These are phyloP conservation scores for Ectropis grisescens DNA, from an alignment of 1,140 invertebrate species.

Conservation along the genomic window DNA sequence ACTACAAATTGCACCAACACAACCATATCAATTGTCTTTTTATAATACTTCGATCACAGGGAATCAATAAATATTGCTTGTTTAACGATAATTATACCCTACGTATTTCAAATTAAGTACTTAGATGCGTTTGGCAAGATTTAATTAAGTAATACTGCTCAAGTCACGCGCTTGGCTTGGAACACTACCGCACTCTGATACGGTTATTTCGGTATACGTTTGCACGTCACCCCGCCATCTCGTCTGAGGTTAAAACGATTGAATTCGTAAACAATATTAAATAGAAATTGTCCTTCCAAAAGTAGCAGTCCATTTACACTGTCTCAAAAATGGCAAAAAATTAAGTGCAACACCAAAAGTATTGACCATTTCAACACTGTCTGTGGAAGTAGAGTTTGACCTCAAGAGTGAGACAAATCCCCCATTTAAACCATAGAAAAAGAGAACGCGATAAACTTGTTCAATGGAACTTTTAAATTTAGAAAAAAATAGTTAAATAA, in stretches of 20 bases:
- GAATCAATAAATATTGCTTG: conserved; percentile 53
- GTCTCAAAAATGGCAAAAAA: background rate
- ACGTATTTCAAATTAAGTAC: conserved; percentile 27
- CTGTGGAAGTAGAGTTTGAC: too few relatives aligned
- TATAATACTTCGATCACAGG: conserved; percentile 64
- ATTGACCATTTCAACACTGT: too few relatives aligned
- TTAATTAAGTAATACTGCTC: too few relatives aligned
- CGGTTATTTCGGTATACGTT: too few relatives aligned
- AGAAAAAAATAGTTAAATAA: background rate
- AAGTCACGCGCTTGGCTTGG: too few relatives aligned
- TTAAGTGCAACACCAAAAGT: too few relatives aligned
- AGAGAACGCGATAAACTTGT: background rate
- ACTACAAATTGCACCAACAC: conserved; percentile 65
- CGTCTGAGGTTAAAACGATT: too few relatives aligned
- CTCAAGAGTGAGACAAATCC: too few relatives aligned
- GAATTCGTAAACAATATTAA: too few relatives aligned
- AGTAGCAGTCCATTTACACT: background rate
- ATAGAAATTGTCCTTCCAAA: background rate
- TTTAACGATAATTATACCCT: too few relatives aligned
- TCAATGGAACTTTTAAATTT: background rate
- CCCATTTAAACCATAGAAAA: background rate
- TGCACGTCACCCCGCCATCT: too few relatives aligned
- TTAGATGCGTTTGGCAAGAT: background rate
- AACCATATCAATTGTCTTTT: conserved; percentile 65
- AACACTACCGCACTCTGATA: too few relatives aligned